Conservation (phyloP, 2,888 invertebrate species). For the Syrphus vitripennis region DNA sequence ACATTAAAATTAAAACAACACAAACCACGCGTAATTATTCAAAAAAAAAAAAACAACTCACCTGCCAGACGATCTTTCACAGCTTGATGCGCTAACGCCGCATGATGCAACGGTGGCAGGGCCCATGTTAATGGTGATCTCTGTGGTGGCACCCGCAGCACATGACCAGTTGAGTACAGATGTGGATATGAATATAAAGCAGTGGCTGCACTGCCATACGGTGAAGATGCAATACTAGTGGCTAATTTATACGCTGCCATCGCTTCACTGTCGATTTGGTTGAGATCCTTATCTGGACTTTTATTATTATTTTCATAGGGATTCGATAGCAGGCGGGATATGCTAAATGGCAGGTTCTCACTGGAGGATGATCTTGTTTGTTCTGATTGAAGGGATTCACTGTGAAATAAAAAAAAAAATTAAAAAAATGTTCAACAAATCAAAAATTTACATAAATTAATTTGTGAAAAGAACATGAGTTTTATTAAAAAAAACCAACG, state of each 20-base stretch:
- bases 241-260: constrained; percentile 80
- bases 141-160: constrained; percentile 91
- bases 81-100: constrained; percentile 90
- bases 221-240: constrained; percentile 80
- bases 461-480: constrained; percentile 38
- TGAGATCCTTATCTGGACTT: constrained; percentile 79
- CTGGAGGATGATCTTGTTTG: constrained; percentile 82
- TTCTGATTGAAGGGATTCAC: constrained; percentile 81
- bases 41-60: constrained; percentile 81
- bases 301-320: constrained; percentile 85
- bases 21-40: no score
- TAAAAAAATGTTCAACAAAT: constrained; percentile 19
- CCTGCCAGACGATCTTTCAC: constrained; percentile 92
- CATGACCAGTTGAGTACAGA: constrained; percentile 84
- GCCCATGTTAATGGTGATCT: constrained; percentile 81
- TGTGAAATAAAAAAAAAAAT: constrained; percentile 76
- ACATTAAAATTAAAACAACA: not conserved
- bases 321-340: constrained; percentile 90
- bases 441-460: constrained; percentile 23
- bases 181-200: constrained; percentile 81
- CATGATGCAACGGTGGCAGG: constrained; percentile 82
- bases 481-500: constrained; percentile 36
- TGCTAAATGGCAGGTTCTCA: constrained; percentile 88
- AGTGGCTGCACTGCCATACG: constrained; percentile 78
- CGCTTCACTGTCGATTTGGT: constrained; percentile 78